Percentiles rank a stretch among this genome's conserved stretches.
phyloP scores from a whole-genome alignment of 1,140 invertebrate genomes.

The Teleogryllus occipitalis region DNA sequence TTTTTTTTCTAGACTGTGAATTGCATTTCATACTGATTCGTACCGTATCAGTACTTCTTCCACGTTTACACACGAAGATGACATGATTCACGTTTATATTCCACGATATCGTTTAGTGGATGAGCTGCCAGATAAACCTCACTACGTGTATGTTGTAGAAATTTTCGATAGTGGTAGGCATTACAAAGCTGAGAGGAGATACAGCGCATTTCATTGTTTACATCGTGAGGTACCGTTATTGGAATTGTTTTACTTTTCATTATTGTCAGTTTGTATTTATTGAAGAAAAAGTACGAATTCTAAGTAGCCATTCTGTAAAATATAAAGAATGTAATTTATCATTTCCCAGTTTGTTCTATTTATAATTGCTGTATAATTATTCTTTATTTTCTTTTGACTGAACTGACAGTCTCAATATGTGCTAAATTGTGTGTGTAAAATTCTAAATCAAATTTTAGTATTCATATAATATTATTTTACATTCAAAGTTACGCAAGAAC shows the following conservation, averaged over 20 bases:
- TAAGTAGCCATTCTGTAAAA: not conserved
- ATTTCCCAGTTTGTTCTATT: not conserved
- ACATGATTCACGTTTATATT: conserved; percentile 22
- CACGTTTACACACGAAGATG: not conserved
- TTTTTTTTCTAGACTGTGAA: too few relatives aligned
- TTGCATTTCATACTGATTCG: too few relatives aligned
- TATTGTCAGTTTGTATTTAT: not conserved
- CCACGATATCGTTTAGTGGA: conserved; percentile 24
- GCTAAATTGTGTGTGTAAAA: not conserved
- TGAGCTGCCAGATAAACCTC: conserved; percentile 20
- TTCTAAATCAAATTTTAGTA: not conserved
- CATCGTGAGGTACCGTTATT: conserved; percentile 34
- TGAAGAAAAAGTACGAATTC: not conserved
- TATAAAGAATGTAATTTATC: not conserved
- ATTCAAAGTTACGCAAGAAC: conserved; percentile 33
- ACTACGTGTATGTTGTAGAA: conserved; percentile 38
- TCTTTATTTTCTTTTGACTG: not conserved
- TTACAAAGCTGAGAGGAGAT: conserved; percentile 35
- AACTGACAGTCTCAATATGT: not conserved
- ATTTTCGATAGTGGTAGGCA: conserved; percentile 33
- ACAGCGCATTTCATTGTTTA: conserved; percentile 38
- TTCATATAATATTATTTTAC: not conserved
- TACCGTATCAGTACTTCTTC: too few relatives aligned
- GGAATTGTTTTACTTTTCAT: too few relatives aligned
- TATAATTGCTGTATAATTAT: not conserved